Base-by-base conservation (phyloP, 2,888 invertebrate species). In the Plebejus melissa region DNA sequence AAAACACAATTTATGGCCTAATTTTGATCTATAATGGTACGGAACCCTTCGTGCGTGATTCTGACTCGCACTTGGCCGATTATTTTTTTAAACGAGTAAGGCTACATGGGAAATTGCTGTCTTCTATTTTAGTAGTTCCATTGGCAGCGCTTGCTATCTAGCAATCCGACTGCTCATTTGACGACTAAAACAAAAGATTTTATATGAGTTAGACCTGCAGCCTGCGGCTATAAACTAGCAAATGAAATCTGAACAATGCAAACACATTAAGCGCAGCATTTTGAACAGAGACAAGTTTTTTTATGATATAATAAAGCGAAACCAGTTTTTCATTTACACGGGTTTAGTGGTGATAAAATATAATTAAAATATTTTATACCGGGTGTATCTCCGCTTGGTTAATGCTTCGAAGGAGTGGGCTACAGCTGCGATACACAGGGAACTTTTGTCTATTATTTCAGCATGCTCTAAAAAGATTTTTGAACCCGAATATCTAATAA, bases 361-460 rank as follows among this genome's bases (percentile, higher is more conserved):
- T 93, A 93, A 93, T 93, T 93, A 93, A 93, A 93, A 93, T 93
- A 93, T 93, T 93, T 93, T 92, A 91, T 90, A 89, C 88, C 83
- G 83, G 82, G 83, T 86, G 87, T 90, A 90, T 91, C 90, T 91
- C 87, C 83, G 87, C 84, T 83, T 85, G 88, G 84, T 89, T 91
- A 90, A 90, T 86, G 88, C 84, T 85, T 81, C 82, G 83, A 83
- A 86, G 87, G 86, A 90, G 85, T 80, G 79, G 72, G 7, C n/a
- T 77, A 76, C 77, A n/a, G 78, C 50, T 75, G 60, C 16, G 76
- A 57, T 28, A 76, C 77, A 80, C 58, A 69, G 72, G 58, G 46
- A 1, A 28, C 65, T 38, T 41, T 28, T 36, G 32, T 16, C 6
- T 32, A 11, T 5, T 16, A 16, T 54, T 11, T 74, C 50, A 60